These are phyloP conservation scores for Pheosia gnoma DNA, from an alignment of 2,888 invertebrate species.

Conservation along the genomic window DNA sequence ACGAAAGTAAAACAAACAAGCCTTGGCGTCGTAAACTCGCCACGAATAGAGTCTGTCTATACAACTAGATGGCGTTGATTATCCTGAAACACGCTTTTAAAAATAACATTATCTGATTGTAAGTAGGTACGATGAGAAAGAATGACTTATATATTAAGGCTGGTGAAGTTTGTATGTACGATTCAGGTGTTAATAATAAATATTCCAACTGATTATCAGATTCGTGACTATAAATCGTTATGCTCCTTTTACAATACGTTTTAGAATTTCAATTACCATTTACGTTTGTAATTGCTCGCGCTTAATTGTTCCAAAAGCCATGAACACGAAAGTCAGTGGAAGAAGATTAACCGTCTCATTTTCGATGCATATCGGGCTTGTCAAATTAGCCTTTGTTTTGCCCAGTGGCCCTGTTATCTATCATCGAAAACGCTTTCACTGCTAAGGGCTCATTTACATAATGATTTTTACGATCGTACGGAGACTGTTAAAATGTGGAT, in stretches of 20 bases:
- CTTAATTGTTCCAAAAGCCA: constrained; percentile 9
- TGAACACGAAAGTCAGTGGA: constrained; percentile 24
- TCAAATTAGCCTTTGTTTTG: constrained; percentile 51
- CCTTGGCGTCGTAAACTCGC: too few species aligned
- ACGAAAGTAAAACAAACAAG: too few species aligned
- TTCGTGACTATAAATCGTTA: too few species aligned
- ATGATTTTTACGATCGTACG: not conserved
- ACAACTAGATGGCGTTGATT: too few species aligned
- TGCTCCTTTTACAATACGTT: not conserved
- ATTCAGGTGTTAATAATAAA: too few species aligned
- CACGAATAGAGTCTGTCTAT: too few species aligned
- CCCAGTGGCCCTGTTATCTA: constrained; percentile 35
- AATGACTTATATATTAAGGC: too few species aligned
- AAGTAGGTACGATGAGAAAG: too few species aligned
- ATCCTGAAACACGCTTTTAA: too few species aligned
- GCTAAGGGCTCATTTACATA: constrained; percentile 26
- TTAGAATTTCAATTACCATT: not conserved
- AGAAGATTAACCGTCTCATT: constrained; percentile 31
- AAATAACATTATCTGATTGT: too few species aligned
- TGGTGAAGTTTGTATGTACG: too few species aligned
- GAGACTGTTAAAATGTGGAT: not conserved
- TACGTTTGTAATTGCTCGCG: not conserved
- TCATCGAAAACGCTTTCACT: constrained; percentile 54
- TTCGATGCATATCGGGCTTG: constrained; percentile 36
- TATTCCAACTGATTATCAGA: too few species aligned